Percentiles rank a stretch among this genome's conserved stretches.
Conservation (phyloP, 2,888 invertebrate species). For the Gasteruption jaculator region DNA sequence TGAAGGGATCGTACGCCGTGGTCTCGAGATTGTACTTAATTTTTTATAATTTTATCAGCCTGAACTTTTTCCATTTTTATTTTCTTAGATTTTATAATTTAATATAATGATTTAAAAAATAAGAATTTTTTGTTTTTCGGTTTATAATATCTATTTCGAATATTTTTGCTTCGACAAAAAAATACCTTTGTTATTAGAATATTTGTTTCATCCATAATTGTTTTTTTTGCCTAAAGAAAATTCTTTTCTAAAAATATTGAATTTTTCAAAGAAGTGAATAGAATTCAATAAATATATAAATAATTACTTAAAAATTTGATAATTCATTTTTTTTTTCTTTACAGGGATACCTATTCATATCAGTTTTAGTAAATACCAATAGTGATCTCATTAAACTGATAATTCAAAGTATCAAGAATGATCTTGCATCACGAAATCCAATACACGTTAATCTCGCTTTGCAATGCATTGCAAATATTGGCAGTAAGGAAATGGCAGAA, state of each 20-base stretch:
- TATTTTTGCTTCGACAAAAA: too few species aligned
- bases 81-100: too few species aligned
- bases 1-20: too few species aligned
- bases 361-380: slow-evolving; percentile 97
- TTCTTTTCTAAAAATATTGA: slow-evolving; percentile 6
- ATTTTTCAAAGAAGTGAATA: slow-evolving; percentile 7
- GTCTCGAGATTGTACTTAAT: too few species aligned
- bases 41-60: too few species aligned
- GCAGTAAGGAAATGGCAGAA: slow-evolving; percentile 99
- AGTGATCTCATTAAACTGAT: slow-evolving; percentile 99
- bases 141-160: too few species aligned
- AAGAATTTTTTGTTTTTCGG: too few species aligned
- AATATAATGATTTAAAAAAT: too few species aligned
- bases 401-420: slow-evolving; percentile 98
- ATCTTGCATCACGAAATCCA: slow-evolving; percentile 92
- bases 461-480: slow-evolving; percentile 99
- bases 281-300: neutral
- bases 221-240: slow-evolving; percentile 2
- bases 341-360: slow-evolving; percentile 98
- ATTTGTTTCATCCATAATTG: too few species aligned
- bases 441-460: slow-evolving; percentile 97
- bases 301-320: neutral
- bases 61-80: too few species aligned
- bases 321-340: slow-evolving; percentile 35
- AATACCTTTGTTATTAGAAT: too few species aligned